phyloP scores from a whole-genome alignment of 1,140 invertebrate genomes.

The Notospermus geniculatus region DNA sequence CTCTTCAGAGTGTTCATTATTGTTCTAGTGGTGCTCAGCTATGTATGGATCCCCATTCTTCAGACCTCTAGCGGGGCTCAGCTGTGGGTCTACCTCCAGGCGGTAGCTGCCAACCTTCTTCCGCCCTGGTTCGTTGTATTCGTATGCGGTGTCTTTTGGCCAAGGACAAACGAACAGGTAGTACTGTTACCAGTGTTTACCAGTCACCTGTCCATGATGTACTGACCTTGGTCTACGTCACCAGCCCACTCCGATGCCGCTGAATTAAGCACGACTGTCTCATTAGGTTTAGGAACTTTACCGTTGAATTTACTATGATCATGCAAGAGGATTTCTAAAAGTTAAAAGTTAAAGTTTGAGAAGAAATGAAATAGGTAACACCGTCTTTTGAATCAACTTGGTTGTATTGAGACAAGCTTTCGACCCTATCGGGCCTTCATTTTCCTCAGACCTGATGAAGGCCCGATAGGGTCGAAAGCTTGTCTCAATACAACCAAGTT shows the following conservation, averaged over 20 bases:
- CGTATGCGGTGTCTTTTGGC: slow-evolving; percentile 58
- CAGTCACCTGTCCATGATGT: background rate
- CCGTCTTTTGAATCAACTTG: no score
- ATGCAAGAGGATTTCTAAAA: background rate
- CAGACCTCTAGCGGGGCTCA: slow-evolving; percentile 57
- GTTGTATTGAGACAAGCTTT: no score
- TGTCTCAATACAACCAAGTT: no score
- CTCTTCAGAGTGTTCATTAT: slow-evolving; percentile 54
- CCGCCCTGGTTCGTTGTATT: slow-evolving; percentile 60
- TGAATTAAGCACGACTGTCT: background rate
- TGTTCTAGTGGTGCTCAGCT: slow-evolving; percentile 57
- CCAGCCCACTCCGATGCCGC: no score
- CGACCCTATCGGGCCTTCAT: no score
- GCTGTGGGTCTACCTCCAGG: slow-evolving; percentile 60
- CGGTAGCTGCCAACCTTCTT: slow-evolving; percentile 58
- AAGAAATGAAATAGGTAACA: no score
- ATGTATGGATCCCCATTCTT: slow-evolving; percentile 62
- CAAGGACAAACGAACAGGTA: slow-evolving; percentile 59
- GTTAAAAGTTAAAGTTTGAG: no score
- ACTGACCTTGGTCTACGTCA: background rate
- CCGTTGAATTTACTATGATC: background rate
- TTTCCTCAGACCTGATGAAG: no score
- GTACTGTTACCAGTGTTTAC: background rate
- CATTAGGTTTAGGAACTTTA: background rate
- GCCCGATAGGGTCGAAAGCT: no score